These are phyloP conservation scores for Corythaixoides concolor DNA, from an alignment of 2,113 vertebrate genomes.

Conservation along the genomic window DNA sequence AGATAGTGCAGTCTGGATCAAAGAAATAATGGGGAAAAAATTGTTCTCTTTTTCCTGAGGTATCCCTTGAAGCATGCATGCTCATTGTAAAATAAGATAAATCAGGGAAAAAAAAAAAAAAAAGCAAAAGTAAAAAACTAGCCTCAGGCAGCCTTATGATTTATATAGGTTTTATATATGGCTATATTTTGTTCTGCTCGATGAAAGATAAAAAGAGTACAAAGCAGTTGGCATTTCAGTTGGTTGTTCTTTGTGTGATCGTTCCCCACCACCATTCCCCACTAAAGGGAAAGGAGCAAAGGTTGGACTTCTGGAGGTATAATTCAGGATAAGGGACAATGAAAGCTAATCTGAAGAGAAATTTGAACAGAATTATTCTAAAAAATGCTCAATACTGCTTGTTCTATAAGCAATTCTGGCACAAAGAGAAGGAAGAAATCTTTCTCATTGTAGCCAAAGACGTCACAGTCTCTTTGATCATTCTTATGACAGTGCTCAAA, in stretches of 20 bases:
- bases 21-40: constrained; percentile 10
- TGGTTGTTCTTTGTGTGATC: background rate
- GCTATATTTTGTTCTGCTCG: constrained; percentile 28
- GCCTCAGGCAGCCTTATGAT: constrained; percentile 5
- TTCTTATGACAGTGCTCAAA: background rate
- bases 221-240: constrained; percentile 18
- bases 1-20: background rate
- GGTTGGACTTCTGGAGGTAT: background rate
- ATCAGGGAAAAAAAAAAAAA: background rate
- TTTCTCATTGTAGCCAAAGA: background rate
- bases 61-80: constrained; percentile 14
- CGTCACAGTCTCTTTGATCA: background rate
- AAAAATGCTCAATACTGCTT: background rate
- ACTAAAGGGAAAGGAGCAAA: background rate
- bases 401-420: background rate
- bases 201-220: constrained; percentile 29
- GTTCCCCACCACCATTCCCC: background rate
- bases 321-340: background rate
- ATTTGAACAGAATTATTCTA: background rate
- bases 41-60: background rate
- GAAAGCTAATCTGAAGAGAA: background rate
- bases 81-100: constrained; percentile 47
- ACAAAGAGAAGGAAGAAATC: background rate
- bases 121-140: constrained; percentile 5
- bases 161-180: constrained; percentile 1